Base-by-base conservation (phyloP, 1,140 invertebrate genomes). In the Drosophila navojoa region DNA sequence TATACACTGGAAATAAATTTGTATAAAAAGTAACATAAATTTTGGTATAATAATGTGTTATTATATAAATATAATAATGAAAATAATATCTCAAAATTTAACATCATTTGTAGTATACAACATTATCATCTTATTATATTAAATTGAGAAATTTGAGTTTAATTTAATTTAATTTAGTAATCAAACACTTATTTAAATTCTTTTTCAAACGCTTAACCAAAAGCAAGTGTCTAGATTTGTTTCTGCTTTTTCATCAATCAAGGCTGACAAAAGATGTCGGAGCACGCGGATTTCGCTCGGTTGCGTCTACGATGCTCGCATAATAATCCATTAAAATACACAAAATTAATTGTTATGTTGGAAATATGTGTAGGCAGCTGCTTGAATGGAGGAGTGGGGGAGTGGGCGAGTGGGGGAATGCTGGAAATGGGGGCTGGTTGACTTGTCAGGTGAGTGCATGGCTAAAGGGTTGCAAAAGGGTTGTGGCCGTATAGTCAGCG, bases 301-400 rank as follows among this genome's bases (percentile, higher is more conserved):
- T 55, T 72, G 25, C 60, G 78, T 77, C 74, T 81, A 52, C 79
- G 53, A 53, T 62, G 63, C 64, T 72, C 52, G 78, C 49, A 67
- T 72, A 60, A 72, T 72, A 89, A 89, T 89, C 84, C 82, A 79
- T 89, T 86, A 86, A 86, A 86, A 79, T 87, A 78, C 68, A 79
- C 71, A 76, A 89, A 87, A 87, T 87, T 89, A 87, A 87, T 87
- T 87, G 71, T 82, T 79, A 74, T 87, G 84, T 79, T 71, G 69
- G 69, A 71, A 76, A 78, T 75, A 59, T 64, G 44, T 77, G 54
- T 29, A 71, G 54, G 60, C 71, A 73, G 62, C 47, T 59, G 55
- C 22, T 45, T 40, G 50, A 32, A 15, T 1, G n/a, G 50, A 22
- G 38, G 66, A 40, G 49, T 45, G 47, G 62, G 45, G 47, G 38